Conservation (phyloP, 1,140 invertebrate genomes). For the Drosophila lowei region DNA sequence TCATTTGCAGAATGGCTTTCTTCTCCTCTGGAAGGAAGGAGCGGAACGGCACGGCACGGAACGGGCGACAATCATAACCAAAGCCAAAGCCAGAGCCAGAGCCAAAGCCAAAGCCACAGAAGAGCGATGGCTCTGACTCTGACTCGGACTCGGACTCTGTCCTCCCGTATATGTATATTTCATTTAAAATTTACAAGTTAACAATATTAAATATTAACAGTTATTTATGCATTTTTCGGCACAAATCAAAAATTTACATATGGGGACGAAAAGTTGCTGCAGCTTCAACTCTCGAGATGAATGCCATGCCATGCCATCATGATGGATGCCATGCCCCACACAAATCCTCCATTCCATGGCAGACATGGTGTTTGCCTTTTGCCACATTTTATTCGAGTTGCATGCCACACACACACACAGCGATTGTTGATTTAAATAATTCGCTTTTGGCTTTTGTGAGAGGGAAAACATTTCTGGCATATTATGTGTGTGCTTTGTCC, state of each 20-base stretch:
- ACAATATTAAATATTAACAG: constrained; percentile 82
- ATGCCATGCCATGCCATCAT: constrained; percentile 17
- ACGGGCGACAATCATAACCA: constrained; percentile 42
- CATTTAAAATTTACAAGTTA: constrained; percentile 82
- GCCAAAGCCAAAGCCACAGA: constrained; percentile 24
- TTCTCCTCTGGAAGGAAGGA: neutral
- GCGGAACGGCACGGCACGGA: neutral
- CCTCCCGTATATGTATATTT: constrained; percentile 73
- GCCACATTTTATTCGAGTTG: constrained; percentile 65
- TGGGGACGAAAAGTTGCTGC: constrained; percentile 52
- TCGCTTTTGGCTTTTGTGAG: constrained; percentile 64
- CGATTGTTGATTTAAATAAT: constrained; percentile 76
- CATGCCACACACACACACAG: constrained; percentile 21
- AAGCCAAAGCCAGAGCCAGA: constrained; percentile 21
- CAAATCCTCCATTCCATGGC: constrained; percentile 9
- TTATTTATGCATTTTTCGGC: constrained; percentile 81
- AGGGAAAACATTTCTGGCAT: constrained; percentile 45
- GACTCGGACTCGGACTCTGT: constrained; percentile 6
- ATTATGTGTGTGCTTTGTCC: constrained; percentile 30
- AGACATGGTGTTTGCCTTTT: constrained; percentile 45
- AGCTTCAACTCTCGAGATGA: constrained; percentile 22
- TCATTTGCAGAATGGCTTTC: constrained; percentile 48
- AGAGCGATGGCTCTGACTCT: constrained; percentile 14
- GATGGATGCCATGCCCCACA: constrained; percentile 38
- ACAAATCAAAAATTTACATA: constrained; percentile 82